phyloP scores from a whole-genome alignment of 2,888 invertebrate species.

The Mesorhabditis sp. region DNA sequence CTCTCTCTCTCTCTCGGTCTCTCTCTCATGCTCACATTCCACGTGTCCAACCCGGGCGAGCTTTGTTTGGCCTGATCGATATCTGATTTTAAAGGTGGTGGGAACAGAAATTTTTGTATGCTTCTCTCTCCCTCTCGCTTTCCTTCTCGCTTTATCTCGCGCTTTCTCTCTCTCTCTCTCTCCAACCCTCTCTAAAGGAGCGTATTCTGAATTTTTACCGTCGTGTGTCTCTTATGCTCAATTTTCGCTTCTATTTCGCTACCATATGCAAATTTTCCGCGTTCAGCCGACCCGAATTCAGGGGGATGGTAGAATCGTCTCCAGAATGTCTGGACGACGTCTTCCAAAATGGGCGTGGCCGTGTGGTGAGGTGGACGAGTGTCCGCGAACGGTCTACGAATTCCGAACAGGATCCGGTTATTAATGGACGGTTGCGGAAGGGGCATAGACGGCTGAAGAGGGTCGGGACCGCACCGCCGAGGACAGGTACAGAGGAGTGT shows the following conservation, averaged over 20 bases:
- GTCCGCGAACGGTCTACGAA: constrained; percentile 12
- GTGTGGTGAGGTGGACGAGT: constrained; percentile 29
- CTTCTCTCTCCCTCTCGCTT: neutral
- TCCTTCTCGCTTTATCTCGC: neutral
- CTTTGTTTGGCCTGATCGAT: too few species aligned
- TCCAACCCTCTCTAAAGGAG: neutral
- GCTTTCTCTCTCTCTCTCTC: constrained; percentile 3
- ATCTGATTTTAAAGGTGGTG: too few species aligned
- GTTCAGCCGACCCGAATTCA: too few species aligned
- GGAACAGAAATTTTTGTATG: neutral
- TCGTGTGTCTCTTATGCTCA: too few species aligned
- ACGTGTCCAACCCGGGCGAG: too few species aligned
- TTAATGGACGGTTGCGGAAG: neutral
- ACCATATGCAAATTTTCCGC: too few species aligned
- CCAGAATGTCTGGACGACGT: constrained; percentile 38
- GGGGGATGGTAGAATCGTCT: constrained; percentile 32
- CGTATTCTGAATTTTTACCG: too few species aligned
- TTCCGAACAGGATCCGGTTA: neutral
- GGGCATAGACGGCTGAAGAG: neutral
- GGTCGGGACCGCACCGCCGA: neutral
- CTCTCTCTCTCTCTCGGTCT: too few species aligned
- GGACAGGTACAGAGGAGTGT: neutral
- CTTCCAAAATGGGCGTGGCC: constrained; percentile 23
- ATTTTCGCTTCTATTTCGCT: too few species aligned
- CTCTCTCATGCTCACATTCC: too few species aligned